Evolutionary conservation across 2,113 vertebrate genomes (phyloP).

Genomic region (Canis aureus): DNA sequence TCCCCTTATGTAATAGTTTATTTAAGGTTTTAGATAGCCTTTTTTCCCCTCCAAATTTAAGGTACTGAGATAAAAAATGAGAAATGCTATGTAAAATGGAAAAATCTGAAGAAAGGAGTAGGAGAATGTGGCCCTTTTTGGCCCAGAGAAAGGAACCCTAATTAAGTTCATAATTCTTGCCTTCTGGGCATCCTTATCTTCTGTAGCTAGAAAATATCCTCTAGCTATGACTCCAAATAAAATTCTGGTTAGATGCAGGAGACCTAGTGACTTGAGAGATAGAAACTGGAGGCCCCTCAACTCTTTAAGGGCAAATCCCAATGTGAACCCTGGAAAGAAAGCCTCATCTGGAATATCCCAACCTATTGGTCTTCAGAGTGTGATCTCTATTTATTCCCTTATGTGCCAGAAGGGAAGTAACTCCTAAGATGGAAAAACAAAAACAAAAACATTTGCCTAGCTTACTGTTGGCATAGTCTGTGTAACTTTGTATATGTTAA

Average conservation of each 20-base stretch:
- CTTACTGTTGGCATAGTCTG: constrained; percentile 69
- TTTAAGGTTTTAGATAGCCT: neutral
- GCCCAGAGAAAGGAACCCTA: constrained; percentile 27
- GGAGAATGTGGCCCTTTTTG: neutral
- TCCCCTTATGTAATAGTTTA: neutral
- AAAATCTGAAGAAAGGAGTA: neutral
- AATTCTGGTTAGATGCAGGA: constrained; percentile 82
- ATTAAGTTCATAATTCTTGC: constrained; percentile 64
- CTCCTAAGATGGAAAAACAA: constrained; percentile 43
- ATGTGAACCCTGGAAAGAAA: constrained; percentile 60
- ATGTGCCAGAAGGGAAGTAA: constrained; percentile 68
- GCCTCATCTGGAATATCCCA: constrained; percentile 60
- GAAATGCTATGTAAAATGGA: constrained; percentile 57
- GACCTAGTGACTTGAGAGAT: constrained; percentile 75
- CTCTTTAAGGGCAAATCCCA: constrained; percentile 74
- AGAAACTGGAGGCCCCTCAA: constrained; percentile 75
- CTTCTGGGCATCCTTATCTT: constrained; percentile 74
- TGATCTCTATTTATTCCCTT: constrained; percentile 34
- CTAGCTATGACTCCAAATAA: constrained; percentile 77
- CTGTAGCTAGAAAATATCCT: constrained; percentile 74
- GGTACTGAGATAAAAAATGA: neutral
- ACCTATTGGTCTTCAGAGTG: constrained; percentile 70
- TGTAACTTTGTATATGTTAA: constrained; percentile 73
- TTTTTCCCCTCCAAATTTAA: neutral
- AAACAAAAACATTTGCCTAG: constrained; percentile 45